Evolutionary conservation across 2,797 vertebrate species (phyloP).

Genomic region (Hemibagrus guttatus): DNA sequence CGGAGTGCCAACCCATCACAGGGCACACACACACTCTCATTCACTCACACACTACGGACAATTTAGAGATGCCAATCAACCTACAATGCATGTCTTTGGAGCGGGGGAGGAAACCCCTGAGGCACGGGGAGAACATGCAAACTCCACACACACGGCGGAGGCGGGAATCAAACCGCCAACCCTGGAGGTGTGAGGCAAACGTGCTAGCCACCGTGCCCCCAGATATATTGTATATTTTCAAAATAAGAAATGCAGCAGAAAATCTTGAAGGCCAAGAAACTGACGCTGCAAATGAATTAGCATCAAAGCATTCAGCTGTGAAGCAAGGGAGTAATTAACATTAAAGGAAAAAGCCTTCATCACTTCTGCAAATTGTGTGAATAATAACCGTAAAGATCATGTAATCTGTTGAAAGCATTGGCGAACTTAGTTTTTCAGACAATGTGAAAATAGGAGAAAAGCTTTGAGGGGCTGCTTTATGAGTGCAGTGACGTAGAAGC

Average conservation of each 20-base stretch:
- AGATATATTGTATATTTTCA: neutral
- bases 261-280: neutral
- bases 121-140: too few species aligned
- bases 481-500: neutral
- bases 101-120: too few species aligned
- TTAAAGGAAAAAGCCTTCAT: slow-evolving; percentile 2
- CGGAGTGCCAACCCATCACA: too few species aligned
- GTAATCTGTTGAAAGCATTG: neutral
- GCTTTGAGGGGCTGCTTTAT: neutral
- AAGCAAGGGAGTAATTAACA: slow-evolving; percentile 4
- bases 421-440: neutral
- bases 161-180: too few species aligned
- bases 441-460: neutral
- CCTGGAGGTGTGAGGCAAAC: too few species aligned
- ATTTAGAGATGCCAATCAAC: too few species aligned
- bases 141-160: too few species aligned
- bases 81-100: too few species aligned
- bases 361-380: neutral
- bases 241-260: neutral
- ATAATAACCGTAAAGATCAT: neutral
- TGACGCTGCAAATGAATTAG: neutral
- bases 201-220: too few species aligned
- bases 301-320: neutral
- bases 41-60: too few species aligned
- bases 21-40: too few species aligned